phyloP scores from a whole-genome alignment of 2,888 invertebrate genomes.

The Scotopteryx bipunctaria region DNA sequence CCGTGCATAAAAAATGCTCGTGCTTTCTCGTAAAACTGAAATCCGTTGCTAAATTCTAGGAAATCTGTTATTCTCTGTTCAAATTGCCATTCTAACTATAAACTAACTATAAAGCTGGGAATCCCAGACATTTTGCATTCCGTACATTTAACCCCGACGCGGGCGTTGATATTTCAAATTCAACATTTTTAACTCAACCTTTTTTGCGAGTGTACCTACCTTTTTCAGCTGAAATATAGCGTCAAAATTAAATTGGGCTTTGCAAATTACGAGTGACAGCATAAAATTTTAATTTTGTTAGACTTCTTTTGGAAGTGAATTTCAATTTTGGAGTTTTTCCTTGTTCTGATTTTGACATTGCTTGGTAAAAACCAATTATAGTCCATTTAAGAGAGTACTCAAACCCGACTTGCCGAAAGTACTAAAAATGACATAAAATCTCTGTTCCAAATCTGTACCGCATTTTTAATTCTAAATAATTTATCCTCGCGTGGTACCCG shows the following conservation, averaged over 20 bases:
- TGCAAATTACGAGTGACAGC: slow-evolving; percentile 16
- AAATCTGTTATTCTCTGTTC: slow-evolving; percentile 9
- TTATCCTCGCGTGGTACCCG: too few relatives aligned
- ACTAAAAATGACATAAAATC: too few relatives aligned
- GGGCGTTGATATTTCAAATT: slow-evolving; percentile 3
- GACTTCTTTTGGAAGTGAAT: background rate
- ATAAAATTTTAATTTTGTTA: slow-evolving; percentile 9
- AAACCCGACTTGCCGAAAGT: too few relatives aligned
- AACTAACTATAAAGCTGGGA: slow-evolving; percentile 30
- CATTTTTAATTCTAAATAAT: too few relatives aligned
- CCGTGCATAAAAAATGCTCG: too few relatives aligned
- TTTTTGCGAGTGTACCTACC: slow-evolving; percentile 8
- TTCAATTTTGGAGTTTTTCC: too few relatives aligned
- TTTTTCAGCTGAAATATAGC: slow-evolving; percentile 8
- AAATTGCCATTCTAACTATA: slow-evolving; percentile 25
- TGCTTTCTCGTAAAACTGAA: background rate
- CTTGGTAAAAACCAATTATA: too few relatives aligned
- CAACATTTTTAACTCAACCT: slow-evolving; percentile 9
- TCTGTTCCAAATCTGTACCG: too few relatives aligned
- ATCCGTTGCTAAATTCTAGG: background rate
- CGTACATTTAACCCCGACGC: slow-evolving; percentile 11
- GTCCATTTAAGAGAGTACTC: too few relatives aligned
- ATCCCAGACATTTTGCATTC: slow-evolving; percentile 16
- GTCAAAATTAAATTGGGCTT: slow-evolving; percentile 6
- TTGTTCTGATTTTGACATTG: too few relatives aligned